Evolutionary conservation across 2,113 vertebrate genomes (phyloP).

Genomic region (Ammodytes marinus): DNA sequence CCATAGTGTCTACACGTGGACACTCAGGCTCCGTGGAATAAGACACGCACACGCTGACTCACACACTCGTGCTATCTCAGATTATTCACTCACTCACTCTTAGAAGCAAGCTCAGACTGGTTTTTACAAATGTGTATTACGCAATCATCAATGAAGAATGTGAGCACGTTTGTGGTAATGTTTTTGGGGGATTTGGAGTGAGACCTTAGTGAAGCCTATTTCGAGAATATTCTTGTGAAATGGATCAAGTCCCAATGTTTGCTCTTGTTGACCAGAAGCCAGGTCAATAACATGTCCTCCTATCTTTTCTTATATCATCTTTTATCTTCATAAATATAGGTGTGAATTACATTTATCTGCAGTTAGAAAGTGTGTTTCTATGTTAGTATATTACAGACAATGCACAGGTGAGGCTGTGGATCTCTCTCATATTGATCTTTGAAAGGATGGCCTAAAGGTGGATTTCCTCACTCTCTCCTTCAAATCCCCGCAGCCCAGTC

Average conservation of each 20-base stretch:
- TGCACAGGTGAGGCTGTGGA: not conserved
- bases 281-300: not conserved
- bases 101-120: not conserved
- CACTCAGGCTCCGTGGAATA: not conserved
- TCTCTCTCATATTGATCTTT: not conserved
- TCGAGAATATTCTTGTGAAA: no score
- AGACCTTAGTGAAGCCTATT: not conserved
- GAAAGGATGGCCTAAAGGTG: not conserved
- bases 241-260: not conserved
- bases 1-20: constrained; percentile 1
- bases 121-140: not conserved
- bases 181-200: not conserved
- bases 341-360: not conserved
- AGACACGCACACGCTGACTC: not conserved
- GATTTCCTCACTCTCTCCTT: not conserved
- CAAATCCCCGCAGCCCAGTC: not conserved
- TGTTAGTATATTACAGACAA: not conserved
- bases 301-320: not conserved
- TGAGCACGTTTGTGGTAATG: not conserved
- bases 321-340: not conserved
- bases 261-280: not conserved
- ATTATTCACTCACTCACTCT: constrained; percentile 4
- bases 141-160: not conserved
- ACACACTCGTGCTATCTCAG: not conserved
- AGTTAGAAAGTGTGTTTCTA: not conserved